Conservation (phyloP, 2,113 vertebrate genomes). For the Pteruthius melanotis region DNA sequence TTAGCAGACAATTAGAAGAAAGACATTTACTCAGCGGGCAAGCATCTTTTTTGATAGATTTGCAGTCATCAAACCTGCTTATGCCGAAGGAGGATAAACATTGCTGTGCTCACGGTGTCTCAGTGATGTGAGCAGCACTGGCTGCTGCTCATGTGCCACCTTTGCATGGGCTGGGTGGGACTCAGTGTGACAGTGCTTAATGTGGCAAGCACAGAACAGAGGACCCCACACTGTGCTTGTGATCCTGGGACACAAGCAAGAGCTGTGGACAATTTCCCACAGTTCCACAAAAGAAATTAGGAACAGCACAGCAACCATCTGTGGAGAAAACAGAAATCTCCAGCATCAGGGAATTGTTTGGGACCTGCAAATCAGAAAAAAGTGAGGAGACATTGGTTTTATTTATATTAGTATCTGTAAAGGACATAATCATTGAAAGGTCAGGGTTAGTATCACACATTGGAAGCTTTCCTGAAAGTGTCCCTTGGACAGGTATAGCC, state of each 20-base stretch:
- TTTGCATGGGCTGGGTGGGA: neutral
- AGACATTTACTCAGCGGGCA: constrained; percentile 15
- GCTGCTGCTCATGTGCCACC: neutral
- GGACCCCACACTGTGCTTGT: fast-evolving
- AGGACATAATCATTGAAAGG: neutral
- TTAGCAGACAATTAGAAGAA: constrained; percentile 46
- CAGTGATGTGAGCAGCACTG: neutral
- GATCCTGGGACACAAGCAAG: neutral
- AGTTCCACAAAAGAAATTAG: neutral
- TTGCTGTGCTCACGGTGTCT: neutral
- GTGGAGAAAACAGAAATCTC: neutral
- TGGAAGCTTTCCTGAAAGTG: neutral
- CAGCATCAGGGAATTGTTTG: neutral
- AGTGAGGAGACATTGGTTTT: neutral
- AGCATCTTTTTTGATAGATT: constrained; percentile 1
- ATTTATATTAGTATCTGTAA: neutral
- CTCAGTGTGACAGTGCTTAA: neutral
- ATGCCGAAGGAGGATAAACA: neutral
- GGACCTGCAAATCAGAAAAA: neutral
- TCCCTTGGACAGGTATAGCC: neutral
- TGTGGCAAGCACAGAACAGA: neutral
- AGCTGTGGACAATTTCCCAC: neutral
- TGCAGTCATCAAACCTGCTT: constrained; percentile 4
- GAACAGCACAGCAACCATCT: neutral
- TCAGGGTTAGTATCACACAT: neutral